These are phyloP conservation scores for Lepidotrigona ventralis DNA, from an alignment of 1,140 invertebrate species.

Conservation along the genomic window DNA sequence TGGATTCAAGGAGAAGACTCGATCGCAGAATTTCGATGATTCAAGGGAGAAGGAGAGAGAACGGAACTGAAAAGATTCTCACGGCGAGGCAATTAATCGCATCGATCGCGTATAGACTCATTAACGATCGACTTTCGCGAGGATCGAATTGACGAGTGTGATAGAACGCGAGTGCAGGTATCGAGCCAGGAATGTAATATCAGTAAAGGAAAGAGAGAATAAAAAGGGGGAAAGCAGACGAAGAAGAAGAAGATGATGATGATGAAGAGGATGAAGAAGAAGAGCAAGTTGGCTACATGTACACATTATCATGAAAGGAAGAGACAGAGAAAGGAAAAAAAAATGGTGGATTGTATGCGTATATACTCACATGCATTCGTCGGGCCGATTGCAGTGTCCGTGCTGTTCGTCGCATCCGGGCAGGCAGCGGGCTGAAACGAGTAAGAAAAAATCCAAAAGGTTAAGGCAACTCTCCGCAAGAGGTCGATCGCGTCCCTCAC, in stretches of 20 bases:
- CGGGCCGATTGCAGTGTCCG: conserved; percentile 94
- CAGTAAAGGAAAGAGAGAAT: conserved; percentile 5
- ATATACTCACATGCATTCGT: conserved; percentile 96
- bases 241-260: neutral
- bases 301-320: neutral
- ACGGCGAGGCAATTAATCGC: conserved; percentile 2
- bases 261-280: neutral
- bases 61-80: conserved; percentile 3
- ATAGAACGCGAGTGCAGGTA: conserved; percentile 24
- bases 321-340: neutral
- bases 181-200: conserved; percentile 46
- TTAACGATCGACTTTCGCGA: conserved; percentile 24
- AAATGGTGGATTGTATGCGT: conserved; percentile 33
- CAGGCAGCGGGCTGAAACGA: conserved; percentile 93
- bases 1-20: neutral
- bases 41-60: neutral
- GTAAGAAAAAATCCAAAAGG: conserved; percentile 80
- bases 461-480: conserved; percentile 76
- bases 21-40: neutral
- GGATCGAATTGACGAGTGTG: conserved; percentile 26
- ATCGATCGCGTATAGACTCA: conserved; percentile 17
- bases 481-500: conserved; percentile 77
- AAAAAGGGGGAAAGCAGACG: neutral
- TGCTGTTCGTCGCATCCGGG: conserved; percentile 94
- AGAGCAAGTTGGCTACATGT: neutral